A percentile compares a stretch with the other conserved stretches of the same genome.
Conservation (phyloP, 2,797 vertebrate species). For the Tiaroga cobitis region DNA sequence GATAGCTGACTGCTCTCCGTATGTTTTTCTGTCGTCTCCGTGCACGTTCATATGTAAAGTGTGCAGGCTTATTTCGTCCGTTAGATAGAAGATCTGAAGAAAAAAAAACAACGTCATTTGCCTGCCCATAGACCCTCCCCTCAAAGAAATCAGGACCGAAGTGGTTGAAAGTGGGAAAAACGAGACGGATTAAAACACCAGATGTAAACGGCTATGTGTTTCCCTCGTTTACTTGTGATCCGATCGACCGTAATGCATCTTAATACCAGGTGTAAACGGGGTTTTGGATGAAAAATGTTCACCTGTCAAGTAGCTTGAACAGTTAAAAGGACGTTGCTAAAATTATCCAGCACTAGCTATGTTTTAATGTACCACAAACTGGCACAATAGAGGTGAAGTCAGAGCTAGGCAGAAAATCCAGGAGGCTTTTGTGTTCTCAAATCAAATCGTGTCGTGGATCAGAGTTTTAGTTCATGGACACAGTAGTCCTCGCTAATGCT, state of each 20-base stretch:
- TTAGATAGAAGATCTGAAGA: too few relatives aligned
- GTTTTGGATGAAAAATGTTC: background rate
- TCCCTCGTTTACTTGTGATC: background rate
- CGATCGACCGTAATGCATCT: background rate
- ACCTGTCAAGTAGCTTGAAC: background rate
- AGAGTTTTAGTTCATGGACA: constrained; percentile 26
- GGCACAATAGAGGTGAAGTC: background rate
- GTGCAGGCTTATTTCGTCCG: too few relatives aligned
- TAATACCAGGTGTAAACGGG: background rate
- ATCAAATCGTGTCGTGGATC: constrained; percentile 24
- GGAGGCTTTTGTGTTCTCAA: constrained; percentile 47
- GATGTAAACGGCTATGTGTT: too few relatives aligned
- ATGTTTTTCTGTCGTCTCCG: too few relatives aligned
- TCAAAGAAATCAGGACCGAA: background rate
- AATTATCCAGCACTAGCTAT: background rate
- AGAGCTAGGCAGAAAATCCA: constrained; percentile 19
- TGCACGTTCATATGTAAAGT: too few relatives aligned
- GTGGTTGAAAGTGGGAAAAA: background rate
- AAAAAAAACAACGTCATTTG: too few relatives aligned
- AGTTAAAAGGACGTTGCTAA: background rate
- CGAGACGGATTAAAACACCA: too few relatives aligned
- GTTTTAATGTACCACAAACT: constrained; percentile 7
- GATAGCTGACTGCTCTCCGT: too few relatives aligned
- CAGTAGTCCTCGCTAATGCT: constrained; percentile 27
- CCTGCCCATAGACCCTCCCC: background rate